phyloP scores from a whole-genome alignment of 2,797 vertebrate genomes.

The Antrozous pallidus region DNA sequence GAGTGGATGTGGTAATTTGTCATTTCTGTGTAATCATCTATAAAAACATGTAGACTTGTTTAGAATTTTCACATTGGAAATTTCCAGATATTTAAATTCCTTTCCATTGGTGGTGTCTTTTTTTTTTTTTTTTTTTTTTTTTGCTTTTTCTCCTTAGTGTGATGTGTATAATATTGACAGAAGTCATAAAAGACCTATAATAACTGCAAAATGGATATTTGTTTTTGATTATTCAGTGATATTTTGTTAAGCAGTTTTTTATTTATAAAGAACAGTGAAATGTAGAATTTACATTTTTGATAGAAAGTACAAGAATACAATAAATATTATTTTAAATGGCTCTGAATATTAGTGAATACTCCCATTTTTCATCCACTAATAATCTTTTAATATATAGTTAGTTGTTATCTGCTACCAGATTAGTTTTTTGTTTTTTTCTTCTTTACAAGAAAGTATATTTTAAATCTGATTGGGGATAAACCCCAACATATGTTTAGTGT shows the following conservation, averaged over 20 bases:
- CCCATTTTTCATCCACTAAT: slow-evolving; percentile 56
- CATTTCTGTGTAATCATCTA: slow-evolving; percentile 34
- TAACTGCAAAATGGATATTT: slow-evolving; percentile 22
- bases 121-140: neutral
- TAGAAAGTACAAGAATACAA: slow-evolving; percentile 7
- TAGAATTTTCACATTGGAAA: slow-evolving; percentile 20
- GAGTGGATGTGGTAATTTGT: slow-evolving; percentile 28
- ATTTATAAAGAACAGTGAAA: slow-evolving; percentile 47
- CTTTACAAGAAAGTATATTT: slow-evolving; percentile 46
- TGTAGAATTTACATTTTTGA: slow-evolving; percentile 57
- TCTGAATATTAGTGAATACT: slow-evolving; percentile 44
- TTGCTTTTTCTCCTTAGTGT: slow-evolving; percentile 38
- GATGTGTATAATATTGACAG: slow-evolving; percentile 12
- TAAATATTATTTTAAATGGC: slow-evolving; percentile 45
- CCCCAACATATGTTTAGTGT: slow-evolving; percentile 48
- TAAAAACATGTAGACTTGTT: slow-evolving; percentile 38
- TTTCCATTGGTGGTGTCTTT: neutral
- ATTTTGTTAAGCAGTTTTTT: slow-evolving; percentile 46
- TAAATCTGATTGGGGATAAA: slow-evolving; percentile 48
- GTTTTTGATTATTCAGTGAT: slow-evolving; percentile 31
- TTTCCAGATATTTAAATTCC: neutral
- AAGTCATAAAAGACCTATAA: slow-evolving; percentile 22
- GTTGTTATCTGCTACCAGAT: slow-evolving; percentile 80
- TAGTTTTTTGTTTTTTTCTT: slow-evolving; percentile 82
- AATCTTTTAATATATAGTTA: slow-evolving; percentile 77